Evolutionary conservation across 2,113 vertebrate genomes (phyloP).

Genomic region (Coracopsis vasa): DNA sequence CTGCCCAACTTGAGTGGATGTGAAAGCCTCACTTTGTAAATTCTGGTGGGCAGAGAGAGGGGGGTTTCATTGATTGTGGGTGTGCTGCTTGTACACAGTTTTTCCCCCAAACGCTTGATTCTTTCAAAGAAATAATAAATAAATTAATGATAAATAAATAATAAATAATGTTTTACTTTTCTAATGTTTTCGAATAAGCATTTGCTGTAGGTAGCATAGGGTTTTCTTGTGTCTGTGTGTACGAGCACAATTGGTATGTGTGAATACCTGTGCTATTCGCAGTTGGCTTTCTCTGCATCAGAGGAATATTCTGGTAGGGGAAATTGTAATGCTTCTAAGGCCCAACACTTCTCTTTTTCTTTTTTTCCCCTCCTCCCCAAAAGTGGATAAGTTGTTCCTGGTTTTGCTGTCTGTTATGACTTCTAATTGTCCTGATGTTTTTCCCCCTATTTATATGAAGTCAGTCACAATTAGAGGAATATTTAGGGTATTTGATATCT

Average conservation of each 20-base stretch:
- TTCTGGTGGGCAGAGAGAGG: not conserved
- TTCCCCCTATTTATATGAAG: accelerated
- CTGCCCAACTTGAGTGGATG: not conserved
- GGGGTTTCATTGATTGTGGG: not conserved
- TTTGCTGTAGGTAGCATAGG: not conserved
- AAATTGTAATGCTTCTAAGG: not conserved
- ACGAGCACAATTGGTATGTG: not conserved
- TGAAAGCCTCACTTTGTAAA: not conserved
- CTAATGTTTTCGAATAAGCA: not conserved
- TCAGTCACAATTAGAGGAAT: not conserved
- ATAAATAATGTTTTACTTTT: not conserved
- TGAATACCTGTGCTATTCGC: not conserved
- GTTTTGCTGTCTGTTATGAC: not conserved
- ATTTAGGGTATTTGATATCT: not conserved
- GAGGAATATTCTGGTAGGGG: not conserved
- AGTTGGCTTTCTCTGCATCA: not conserved
- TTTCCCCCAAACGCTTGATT: not conserved
- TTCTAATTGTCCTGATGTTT: not conserved
- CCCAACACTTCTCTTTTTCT: no score
- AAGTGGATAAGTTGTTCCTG: not conserved
- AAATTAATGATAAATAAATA: no score
- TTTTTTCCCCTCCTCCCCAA: not conserved
- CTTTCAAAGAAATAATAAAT: not conserved
- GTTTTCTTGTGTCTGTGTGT: not conserved
- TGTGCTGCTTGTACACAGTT: not conserved